phyloP scores from a whole-genome alignment of 2,888 invertebrate species.

The Apotomis capreana region DNA sequence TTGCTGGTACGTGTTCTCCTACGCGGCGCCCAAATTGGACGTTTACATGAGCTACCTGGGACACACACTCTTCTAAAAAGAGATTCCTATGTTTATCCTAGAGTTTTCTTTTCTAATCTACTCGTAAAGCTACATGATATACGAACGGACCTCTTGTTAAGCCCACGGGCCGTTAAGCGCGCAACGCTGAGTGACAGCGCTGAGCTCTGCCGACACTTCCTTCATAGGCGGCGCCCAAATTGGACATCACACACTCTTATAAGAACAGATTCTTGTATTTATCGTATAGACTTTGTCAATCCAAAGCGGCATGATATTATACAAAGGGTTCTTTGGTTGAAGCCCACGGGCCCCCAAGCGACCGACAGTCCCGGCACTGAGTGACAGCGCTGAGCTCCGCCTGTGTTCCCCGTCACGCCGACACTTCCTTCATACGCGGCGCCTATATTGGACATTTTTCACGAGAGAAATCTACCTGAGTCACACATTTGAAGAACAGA shows the following conservation, averaged over 20 bases:
- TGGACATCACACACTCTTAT: slow-evolving; percentile 11
- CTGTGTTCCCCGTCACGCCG: slow-evolving; percentile 30
- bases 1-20: background rate
- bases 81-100: too few species aligned
- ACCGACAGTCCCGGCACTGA: slow-evolving; percentile 3
- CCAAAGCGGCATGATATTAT: too few species aligned
- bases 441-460: slow-evolving; percentile 25
- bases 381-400: slow-evolving; percentile 35
- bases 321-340: too few species aligned
- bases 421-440: slow-evolving; percentile 18
- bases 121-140: too few species aligned
- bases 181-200: slow-evolving; percentile 25
- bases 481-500: too few species aligned
- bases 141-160: background rate
- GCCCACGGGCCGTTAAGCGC: slow-evolving; percentile 6
- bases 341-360: slow-evolving; percentile 10
- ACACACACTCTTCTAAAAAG: too few species aligned
- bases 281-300: too few species aligned
- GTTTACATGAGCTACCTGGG: too few species aligned
- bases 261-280: too few species aligned
- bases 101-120: too few species aligned
- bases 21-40: slow-evolving; percentile 34
- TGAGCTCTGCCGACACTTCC: slow-evolving; percentile 28
- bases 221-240: slow-evolving; percentile 33
- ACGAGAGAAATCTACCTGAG: too few species aligned